Conservation (phyloP, 2,797 vertebrate species). For the Dermochelys coriacea region DNA sequence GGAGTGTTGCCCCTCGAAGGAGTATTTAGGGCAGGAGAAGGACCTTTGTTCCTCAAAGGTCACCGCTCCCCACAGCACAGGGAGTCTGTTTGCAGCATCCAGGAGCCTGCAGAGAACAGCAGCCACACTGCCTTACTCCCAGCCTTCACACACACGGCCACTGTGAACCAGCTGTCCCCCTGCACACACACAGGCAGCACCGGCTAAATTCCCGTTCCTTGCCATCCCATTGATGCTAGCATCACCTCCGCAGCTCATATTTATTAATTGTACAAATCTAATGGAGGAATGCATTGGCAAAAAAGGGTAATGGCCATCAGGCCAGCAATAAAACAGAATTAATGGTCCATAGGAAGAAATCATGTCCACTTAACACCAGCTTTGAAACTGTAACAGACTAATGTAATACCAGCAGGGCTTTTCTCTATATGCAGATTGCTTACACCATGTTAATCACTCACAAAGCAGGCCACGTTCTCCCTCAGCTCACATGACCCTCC, state of each 20-base stretch:
- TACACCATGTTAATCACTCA: slow-evolving; percentile 58
- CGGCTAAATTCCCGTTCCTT: slow-evolving; percentile 48
- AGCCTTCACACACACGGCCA: not conserved
- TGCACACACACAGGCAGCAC: not conserved
- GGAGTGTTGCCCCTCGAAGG: not conserved
- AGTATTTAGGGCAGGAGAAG: not conserved
- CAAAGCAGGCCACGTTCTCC: slow-evolving; percentile 70
- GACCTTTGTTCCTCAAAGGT: not conserved
- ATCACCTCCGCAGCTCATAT: slow-evolving; percentile 71
- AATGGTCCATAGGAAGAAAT: slow-evolving; percentile 85
- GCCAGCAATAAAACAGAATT: slow-evolving; percentile 85
- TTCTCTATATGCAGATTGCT: slow-evolving; percentile 62
- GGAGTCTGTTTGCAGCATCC: not conserved
- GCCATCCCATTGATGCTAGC: slow-evolving; percentile 71
- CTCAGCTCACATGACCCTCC: slow-evolving; percentile 71
- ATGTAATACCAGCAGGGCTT: slow-evolving; percentile 54
- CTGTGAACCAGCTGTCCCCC: not conserved
- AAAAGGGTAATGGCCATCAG: slow-evolving; percentile 84
- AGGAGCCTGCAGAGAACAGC: not conserved
- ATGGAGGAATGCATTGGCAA: slow-evolving; percentile 80
- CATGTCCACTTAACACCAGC: slow-evolving; percentile 84
- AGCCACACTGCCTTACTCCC: not conserved
- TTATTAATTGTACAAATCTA: slow-evolving; percentile 83
- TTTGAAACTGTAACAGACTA: slow-evolving; percentile 81
- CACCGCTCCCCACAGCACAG: not conserved